phyloP scores from a whole-genome alignment of 1,140 invertebrate genomes.

The Drosophila kanapiae region DNA sequence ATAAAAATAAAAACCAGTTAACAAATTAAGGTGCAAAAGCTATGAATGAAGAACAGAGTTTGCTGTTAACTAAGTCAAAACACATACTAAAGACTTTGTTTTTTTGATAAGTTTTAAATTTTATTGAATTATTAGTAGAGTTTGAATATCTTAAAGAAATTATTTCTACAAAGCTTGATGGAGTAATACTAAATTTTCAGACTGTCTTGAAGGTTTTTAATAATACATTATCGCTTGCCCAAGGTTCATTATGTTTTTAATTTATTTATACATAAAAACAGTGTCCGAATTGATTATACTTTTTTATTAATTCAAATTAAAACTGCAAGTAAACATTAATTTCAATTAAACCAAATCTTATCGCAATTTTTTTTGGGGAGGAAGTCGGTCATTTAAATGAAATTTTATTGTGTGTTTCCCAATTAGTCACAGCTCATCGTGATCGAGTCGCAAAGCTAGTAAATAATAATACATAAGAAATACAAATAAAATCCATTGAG shows the following conservation, averaged over 20 bases:
- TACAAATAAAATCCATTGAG: conserved; percentile 13
- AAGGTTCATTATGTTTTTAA: no score
- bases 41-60: neutral
- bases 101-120: neutral
- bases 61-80: neutral
- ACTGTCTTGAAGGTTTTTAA: no score
- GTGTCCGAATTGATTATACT: neutral
- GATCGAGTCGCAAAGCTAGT: neutral
- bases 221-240: no score
- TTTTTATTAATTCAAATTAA: neutral
- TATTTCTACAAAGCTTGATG: no score
- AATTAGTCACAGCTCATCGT: conserved; percentile 29
- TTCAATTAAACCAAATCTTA: neutral
- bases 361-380: neutral
- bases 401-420: no score
- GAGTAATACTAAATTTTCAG: no score
- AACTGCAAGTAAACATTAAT: neutral
- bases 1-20: conserved; percentile 11
- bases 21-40: neutral
- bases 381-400: neutral
- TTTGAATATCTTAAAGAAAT: neutral
- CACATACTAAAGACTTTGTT: no score
- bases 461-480: neutral
- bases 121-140: neutral
- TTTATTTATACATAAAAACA: no score